Conservation (phyloP, 2,888 invertebrate species). For the Limnephilus lunatus region DNA sequence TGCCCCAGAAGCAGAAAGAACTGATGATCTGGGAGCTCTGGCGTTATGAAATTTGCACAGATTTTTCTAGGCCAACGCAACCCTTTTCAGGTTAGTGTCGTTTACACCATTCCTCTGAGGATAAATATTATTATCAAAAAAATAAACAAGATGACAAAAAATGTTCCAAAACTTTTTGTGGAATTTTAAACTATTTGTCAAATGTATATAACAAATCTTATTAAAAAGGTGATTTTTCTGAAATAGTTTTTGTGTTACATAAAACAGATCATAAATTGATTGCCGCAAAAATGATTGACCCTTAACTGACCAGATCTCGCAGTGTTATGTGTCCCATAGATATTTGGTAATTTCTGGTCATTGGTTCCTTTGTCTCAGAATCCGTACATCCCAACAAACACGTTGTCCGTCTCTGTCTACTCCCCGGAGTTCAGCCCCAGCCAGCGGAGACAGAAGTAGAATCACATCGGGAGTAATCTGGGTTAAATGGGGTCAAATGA, state of each 20-base stretch:
- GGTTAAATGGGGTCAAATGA: constrained; percentile 87
- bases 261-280: background rate
- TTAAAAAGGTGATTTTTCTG: background rate
- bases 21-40: background rate
- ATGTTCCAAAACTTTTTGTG: no score
- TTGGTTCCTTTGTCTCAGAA: constrained; percentile 15
- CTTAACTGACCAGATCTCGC: background rate
- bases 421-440: constrained; percentile 17
- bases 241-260: background rate
- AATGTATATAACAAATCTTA: no score
- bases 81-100: background rate
- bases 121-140: background rate
- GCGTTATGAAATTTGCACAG: background rate
- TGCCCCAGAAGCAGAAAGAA: background rate
- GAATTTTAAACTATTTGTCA: no score
- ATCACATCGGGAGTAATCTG: constrained; percentile 82
- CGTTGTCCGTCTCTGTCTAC: constrained; percentile 21
- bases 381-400: constrained; percentile 12
- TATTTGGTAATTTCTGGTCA: constrained; percentile 18
- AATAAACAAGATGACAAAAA: no score
- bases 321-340: background rate
- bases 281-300: background rate
- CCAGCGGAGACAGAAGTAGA: constrained; percentile 67
- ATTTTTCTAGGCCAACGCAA: background rate
- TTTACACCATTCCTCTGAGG: background rate